A percentile compares a stretch with the other conserved stretches of the same genome.
Evolutionary conservation across 2,888 invertebrate genomes (phyloP).

Genomic region (Synergus itoensis): DNA sequence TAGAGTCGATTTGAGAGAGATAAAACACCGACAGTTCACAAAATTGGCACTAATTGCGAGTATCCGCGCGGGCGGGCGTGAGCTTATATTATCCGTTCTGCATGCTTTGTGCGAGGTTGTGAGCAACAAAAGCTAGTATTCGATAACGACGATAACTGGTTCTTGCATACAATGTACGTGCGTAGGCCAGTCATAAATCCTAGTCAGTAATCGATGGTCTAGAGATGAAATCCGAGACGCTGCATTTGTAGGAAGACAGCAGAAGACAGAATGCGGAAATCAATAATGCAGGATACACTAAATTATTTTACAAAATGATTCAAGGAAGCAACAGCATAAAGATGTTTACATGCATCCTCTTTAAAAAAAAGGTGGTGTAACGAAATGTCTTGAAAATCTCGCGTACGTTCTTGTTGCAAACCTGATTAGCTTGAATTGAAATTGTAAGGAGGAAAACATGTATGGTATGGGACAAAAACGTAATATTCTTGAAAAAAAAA

Average conservation of each 20-base stretch:
- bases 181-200: conserved; percentile 29
- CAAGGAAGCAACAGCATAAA: neutral
- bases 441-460: too few species aligned
- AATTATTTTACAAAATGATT: neutral
- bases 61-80: conserved; percentile 41
- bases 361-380: too few species aligned
- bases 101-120: conserved; percentile 8
- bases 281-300: neutral
- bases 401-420: too few species aligned
- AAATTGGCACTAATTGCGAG: conserved; percentile 48
- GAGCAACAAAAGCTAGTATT: conserved; percentile 16
- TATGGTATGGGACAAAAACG: too few species aligned
- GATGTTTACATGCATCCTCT: too few species aligned
- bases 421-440: too few species aligned
- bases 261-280: conserved; percentile 35
- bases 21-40: conserved; percentile 28
- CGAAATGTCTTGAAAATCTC: too few species aligned
- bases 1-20: neutral
- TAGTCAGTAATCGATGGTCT: conserved; percentile 18
- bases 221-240: conserved; percentile 5
- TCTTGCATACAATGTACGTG: conserved; percentile 30
- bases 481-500: too few species aligned
- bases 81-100: conserved; percentile 8
- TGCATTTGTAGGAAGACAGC: neutral
- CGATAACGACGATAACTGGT: conserved; percentile 34